Evolutionary conservation across 2,113 vertebrate genomes (phyloP), one percentile per base, ranked within the genome.

Genomic region (Connochaetes taurinus): DNA sequence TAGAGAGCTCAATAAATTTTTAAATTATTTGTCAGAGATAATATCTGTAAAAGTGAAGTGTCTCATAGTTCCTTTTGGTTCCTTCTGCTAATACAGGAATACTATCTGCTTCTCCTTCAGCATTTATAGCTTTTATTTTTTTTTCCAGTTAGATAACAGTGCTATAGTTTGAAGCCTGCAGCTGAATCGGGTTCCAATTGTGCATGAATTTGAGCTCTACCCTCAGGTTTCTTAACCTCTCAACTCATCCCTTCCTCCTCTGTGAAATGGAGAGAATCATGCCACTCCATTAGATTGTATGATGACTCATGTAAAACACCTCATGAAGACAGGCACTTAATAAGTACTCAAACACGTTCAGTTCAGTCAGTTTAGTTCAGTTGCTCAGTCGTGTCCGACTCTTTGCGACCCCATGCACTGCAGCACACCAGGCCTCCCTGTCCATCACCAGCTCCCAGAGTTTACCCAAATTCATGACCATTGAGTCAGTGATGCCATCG

Each of bases 11-110:
- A 87, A 74, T 50, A 57, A 25, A 78, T 93, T 89, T 96, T 90
- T 67, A 86, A 84, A 76, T 4, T 71, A 85, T 81, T 92, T 95
- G 25, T 96, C 57, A 97, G 23, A 71, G 96, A 78, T 23, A 43
- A 13, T 88, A 76, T 76, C 2, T 10, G 78, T 83, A 80, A 96
- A 94, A 87, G 64, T 88, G 13, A 94, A 90, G 14, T 23, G 5
- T 60, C 21, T 27, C 45, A 7, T 90, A 80, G 45, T 89, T 94
- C 25, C 62, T 50, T 92, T 93, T 84, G 60, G 25, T 47, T 95
- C 52, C 27, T 93, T 71, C 31, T 76, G n/a, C 58, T 91, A 47
- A 55, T 15, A 29, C 19, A 50, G 52, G 14, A 60, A 45, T 47
- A n/a, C 9, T 60, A 3, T 33, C 33, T 58, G 14, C 74, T 78